Evolutionary conservation across 1,140 invertebrate genomes (phyloP).

Genomic region (Drosophila malerkotliana): DNA sequence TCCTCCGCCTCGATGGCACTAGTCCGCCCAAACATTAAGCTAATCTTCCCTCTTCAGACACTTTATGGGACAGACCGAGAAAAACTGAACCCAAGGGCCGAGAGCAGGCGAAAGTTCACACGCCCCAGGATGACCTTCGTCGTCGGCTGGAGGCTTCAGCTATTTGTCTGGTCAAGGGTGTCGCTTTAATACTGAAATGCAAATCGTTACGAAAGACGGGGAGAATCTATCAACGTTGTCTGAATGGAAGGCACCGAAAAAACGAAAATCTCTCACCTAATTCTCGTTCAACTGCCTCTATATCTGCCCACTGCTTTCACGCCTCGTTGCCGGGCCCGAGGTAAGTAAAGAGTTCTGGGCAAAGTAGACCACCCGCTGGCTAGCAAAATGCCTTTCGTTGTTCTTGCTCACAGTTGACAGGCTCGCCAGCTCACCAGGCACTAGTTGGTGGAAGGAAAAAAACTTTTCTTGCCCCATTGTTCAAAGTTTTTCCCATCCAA

Average conservation of each 20-base stretch:
- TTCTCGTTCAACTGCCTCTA: slow-evolving; percentile 28
- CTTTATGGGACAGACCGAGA: slow-evolving; percentile 38
- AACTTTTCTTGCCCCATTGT: slow-evolving; percentile 74
- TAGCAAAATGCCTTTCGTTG: slow-evolving; percentile 61
- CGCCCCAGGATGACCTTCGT: slow-evolving; percentile 28
- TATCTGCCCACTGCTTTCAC: slow-evolving; percentile 54
- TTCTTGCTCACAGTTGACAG: slow-evolving; percentile 73
- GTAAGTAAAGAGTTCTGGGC: neutral
- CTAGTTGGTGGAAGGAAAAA: slow-evolving; percentile 57
- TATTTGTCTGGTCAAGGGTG: slow-evolving; percentile 44
- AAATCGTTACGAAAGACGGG: slow-evolving; percentile 31
- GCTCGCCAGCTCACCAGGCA: slow-evolving; percentile 48
- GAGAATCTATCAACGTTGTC: slow-evolving; percentile 30
- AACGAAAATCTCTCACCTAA: slow-evolving; percentile 9
- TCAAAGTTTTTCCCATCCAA: slow-evolving; percentile 62
- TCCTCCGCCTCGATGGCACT: slow-evolving; percentile 12
- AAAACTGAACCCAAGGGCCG: slow-evolving; percentile 45
- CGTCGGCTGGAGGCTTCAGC: slow-evolving; percentile 7
- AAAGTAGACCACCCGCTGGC: slow-evolving; percentile 58
- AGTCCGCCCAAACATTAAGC: slow-evolving; percentile 25
- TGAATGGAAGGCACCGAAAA: neutral
- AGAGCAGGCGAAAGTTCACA: slow-evolving; percentile 39
- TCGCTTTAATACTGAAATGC: slow-evolving; percentile 44
- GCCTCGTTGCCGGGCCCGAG: slow-evolving; percentile 50
- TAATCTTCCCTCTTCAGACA: slow-evolving; percentile 71